A percentile compares a stretch with the other conserved stretches of the same genome.
Conservation (phyloP, 2,888 invertebrate species). For the Tribolium freemani region DNA sequence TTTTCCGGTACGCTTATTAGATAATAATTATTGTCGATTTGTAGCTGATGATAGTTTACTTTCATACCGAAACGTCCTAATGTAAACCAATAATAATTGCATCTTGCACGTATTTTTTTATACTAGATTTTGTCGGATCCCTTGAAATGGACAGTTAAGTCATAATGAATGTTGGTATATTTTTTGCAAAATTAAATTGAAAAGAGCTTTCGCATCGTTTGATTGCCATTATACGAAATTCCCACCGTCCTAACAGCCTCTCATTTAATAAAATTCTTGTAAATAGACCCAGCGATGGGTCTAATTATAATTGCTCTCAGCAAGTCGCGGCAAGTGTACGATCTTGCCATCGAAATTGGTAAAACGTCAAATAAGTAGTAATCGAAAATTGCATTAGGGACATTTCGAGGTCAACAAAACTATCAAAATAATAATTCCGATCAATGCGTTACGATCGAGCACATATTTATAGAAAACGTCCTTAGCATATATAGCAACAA, state of each 20-base stretch:
- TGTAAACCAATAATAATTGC: too few species aligned
- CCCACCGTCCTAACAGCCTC: background rate
- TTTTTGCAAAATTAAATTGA: background rate
- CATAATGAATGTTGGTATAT: too few species aligned
- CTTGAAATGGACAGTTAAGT: too few species aligned
- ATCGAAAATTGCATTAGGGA: background rate
- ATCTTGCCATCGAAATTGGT: background rate
- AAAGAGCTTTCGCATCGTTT: background rate
- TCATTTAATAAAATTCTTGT: background rate
- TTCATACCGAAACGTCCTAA: too few species aligned
- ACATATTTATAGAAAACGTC: constrained; percentile 34
- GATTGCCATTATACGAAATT: background rate
- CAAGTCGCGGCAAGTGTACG: background rate
- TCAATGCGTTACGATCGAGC: background rate
- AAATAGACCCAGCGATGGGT: background rate
- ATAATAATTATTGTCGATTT: too few species aligned
- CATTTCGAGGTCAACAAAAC: background rate
- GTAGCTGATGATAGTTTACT: too few species aligned
- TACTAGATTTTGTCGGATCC: too few species aligned
- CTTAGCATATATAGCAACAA: constrained; percentile 44
- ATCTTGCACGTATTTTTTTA: too few species aligned
- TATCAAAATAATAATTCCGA: background rate
- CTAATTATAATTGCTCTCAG: background rate
- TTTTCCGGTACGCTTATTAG: too few species aligned
- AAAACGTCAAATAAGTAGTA: background rate